A percentile compares a stretch with the other conserved stretches of the same genome.
phyloP scores from a whole-genome alignment of 2,888 invertebrate species.

The Parnassius glacialis region DNA sequence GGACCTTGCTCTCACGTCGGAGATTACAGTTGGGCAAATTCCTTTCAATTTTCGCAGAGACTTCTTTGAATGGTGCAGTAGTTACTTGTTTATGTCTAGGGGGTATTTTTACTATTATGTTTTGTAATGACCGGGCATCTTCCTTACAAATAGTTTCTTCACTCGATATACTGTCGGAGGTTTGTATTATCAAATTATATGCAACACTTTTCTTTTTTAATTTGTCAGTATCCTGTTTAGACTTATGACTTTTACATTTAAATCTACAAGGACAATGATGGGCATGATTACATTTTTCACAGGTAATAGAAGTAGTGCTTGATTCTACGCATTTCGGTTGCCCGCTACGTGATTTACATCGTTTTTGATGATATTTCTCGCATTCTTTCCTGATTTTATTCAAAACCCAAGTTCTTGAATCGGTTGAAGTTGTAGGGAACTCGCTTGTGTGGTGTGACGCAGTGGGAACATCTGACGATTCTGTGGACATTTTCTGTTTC shows the following conservation, averaged over 20 bases:
- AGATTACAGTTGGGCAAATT: conserved; percentile 39
- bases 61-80: conserved; percentile 54
- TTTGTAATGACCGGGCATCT: conserved; percentile 48
- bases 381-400: conserved; percentile 70
- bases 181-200: conserved; percentile 71
- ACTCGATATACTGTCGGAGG: conserved; percentile 65
- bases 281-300: conserved; percentile 58
- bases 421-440: conserved; percentile 58
- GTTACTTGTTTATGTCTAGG: conserved; percentile 43
- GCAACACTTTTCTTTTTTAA: conserved; percentile 62
- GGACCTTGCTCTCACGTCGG: conserved; percentile 33
- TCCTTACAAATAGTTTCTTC: conserved; percentile 49
- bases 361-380: conserved; percentile 66
- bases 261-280: conserved; percentile 57
- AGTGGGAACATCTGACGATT: conserved; percentile 53
- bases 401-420: conserved; percentile 62
- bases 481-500: conserved; percentile 39
- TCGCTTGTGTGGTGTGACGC: conserved; percentile 45
- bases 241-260: conserved; percentile 54
- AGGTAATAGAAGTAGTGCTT: conserved; percentile 61
- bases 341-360: conserved; percentile 44
- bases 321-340: conserved; percentile 56
- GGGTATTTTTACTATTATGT: conserved; percentile 69
- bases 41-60: conserved; percentile 51
- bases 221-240: conserved; percentile 50